Base-by-base conservation (phyloP, 2,113 vertebrate genomes). In the Amphilophus citrinellus region DNA sequence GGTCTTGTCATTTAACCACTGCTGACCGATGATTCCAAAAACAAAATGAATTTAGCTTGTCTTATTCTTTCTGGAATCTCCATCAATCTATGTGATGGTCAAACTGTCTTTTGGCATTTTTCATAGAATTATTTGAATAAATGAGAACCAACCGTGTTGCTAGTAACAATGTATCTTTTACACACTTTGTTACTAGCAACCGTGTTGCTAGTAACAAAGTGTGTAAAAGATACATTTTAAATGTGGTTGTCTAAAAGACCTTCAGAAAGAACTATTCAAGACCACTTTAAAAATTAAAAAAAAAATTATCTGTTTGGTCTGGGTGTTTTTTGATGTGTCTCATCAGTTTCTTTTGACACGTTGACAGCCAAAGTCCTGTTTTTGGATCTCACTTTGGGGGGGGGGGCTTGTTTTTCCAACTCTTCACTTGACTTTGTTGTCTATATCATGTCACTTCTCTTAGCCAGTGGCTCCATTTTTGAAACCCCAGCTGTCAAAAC, bases 371-470 rank as follows among this genome's bases (percentile, higher is more conserved):
- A 42, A 77, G 13, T 84, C 65, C 77, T 60, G 79, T 81, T 84
- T 92, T 87, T 85, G 79, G 59, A 84, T 84, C 76, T 84, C 79
- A 73, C 87, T 90, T 78, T 42, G 75, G 83, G 37, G 37, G 37
- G 37, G 8, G 37, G 8, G 61, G 5, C 50, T 75, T 73, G 56
- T 71, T 87, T 59, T 76, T 39, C 32, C 1, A 20, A 63, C 63
- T 84, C 82, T 53, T 61, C 68, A 1, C 79, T 89, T 85, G 87
- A 84, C 63, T 88, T 83, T 89, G 86, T 89, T 90, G 81, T 90
- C 84, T 76, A 62, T 87, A 91, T 92, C 91, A 76, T 84, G 87
- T 93, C 86, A 85, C 85, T 83, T 61, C 83, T 80, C 60, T 87
- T 77, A 65, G 77, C 85, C 83, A n/a, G 35, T 68, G 56, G 79